Conservation (phyloP, 2,797 vertebrate species). For the Danio kyathit region DNA sequence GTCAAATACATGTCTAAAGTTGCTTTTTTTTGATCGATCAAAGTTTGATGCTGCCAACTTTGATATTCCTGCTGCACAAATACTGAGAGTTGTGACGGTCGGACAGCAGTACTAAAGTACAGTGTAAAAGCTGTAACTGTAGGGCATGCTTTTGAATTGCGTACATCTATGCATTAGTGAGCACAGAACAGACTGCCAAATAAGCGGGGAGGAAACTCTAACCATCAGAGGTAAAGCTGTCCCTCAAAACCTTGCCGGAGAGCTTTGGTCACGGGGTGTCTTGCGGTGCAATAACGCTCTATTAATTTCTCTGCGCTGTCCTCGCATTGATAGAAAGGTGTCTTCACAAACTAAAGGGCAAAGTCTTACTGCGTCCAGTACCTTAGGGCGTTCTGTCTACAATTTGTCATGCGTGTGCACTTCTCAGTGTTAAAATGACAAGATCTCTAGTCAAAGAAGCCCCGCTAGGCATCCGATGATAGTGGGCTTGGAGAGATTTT, state of each 20-base stretch:
- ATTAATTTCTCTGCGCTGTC: constrained; percentile 87
- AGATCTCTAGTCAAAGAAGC: constrained; percentile 84
- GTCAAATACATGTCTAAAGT: constrained; percentile 85
- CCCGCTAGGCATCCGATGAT: constrained; percentile 82
- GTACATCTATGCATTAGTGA: constrained; percentile 81
- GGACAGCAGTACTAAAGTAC: constrained; percentile 70
- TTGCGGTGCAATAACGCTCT: constrained; percentile 88
- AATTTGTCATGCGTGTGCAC: constrained; percentile 94
- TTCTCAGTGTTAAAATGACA: constrained; percentile 92
- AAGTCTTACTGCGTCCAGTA: constrained; percentile 83
- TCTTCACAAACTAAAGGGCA: constrained; percentile 86
- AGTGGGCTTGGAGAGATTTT: constrained; percentile 77
- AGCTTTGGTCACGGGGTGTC: constrained; percentile 81
- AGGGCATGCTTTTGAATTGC: constrained; percentile 78
- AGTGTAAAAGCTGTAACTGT: constrained; percentile 66
- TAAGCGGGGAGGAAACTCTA: constrained; percentile 72
- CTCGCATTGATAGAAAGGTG: constrained; percentile 91
- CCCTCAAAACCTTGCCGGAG: constrained; percentile 78
- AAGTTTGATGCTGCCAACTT: constrained; percentile 88
- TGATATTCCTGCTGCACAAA: constrained; percentile 80
- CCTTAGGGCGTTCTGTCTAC: constrained; percentile 89
- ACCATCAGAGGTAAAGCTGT: constrained; percentile 81
- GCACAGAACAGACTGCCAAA: constrained; percentile 75
- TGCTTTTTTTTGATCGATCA: constrained; percentile 95
- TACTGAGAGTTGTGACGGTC: constrained; percentile 73